Evolutionary conservation across 35 echinoderm and acorn worm genomes (phyloP), one percentile per base, ranked within the genome.

Genomic region (Strongylocentrotus purpuratus): DNA sequence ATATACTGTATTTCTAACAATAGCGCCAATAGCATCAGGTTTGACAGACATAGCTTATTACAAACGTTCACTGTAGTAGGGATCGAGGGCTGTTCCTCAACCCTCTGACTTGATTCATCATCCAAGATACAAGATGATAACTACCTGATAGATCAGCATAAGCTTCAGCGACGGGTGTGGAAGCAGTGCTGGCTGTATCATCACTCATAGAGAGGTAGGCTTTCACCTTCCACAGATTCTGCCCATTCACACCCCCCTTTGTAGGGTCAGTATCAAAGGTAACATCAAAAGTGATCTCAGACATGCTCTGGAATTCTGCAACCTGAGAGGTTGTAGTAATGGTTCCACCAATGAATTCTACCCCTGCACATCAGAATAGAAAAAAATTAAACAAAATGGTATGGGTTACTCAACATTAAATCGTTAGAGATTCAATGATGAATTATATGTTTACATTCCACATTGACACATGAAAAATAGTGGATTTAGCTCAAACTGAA

Each of bases 271-370:
- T 22, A 14, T 50, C 7, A 46, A 93, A 93, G 15, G 46, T 32
- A 15, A 11, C 91, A 93, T 14, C 20, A 47, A 93, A 58, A 13
- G 47, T 0, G 4, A 93, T 28, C 11, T 0, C 15, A 32, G 58
- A 47, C n/a, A 31, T 93, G 46, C 48, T 14, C 31, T 11, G 9
- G 46, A 46, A 93, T n/a, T 93, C 91, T 32, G 91, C 91, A 33
- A 93, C 13, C 45, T 28, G 25, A 5, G 45, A 48, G 13, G 4
- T 14, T 4, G 91, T 18, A n/a, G 91, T n/a, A 13, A 93, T 4
- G 13, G 48, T 58, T 32, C 91, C 91, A 31, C 17, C 31, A 93
- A 93, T 58, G 48, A 93, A 93, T 28, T 93, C 91, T 4, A 93
- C 91, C 35, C 91, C 91, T 93, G 46, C 46, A 33, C 4, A 78